Conservation (phyloP, 1,140 invertebrate species). For the Lethrus apterus region DNA sequence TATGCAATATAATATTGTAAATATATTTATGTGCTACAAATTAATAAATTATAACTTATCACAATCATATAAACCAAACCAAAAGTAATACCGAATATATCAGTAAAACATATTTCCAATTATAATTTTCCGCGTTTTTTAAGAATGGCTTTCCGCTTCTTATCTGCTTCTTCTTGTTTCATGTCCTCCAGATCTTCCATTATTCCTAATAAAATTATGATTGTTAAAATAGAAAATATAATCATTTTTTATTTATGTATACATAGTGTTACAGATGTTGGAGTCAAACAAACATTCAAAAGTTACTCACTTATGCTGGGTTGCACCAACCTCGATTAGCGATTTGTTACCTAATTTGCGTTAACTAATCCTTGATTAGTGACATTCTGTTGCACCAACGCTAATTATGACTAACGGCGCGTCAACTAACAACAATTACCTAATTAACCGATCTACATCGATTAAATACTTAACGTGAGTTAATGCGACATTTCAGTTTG, state of each 20-base stretch:
- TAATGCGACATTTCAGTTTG: no score
- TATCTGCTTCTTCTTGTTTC: constrained; percentile 62
- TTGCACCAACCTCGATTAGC: no score
- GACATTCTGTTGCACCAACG: no score
- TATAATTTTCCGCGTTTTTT: constrained; percentile 39
- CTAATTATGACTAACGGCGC: no score
- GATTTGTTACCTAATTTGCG: neutral
- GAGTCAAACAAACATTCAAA: constrained; percentile 12
- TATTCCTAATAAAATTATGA: constrained; percentile 47
- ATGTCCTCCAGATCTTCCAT: constrained; percentile 82
- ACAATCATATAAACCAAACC: no score
- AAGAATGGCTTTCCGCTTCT: constrained; percentile 48
- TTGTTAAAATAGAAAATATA: constrained; percentile 5
- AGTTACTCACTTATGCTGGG: neutral
- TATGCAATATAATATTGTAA: neutral
- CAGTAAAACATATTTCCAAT: constrained; percentile 11
- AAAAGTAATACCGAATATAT: no score
- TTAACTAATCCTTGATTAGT: neutral
- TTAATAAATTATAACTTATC: constrained; percentile 13
- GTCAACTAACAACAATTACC: no score
- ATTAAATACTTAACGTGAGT: no score
- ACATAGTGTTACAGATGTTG: constrained; percentile 3
- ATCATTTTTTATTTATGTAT: neutral
- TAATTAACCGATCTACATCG: no score
- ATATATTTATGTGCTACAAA: no score